These are phyloP conservation scores for Aurelia coerulea DNA, from an alignment of 30 jellyfish, hydroid and myxozoan genomes.

Conservation along the genomic window DNA sequence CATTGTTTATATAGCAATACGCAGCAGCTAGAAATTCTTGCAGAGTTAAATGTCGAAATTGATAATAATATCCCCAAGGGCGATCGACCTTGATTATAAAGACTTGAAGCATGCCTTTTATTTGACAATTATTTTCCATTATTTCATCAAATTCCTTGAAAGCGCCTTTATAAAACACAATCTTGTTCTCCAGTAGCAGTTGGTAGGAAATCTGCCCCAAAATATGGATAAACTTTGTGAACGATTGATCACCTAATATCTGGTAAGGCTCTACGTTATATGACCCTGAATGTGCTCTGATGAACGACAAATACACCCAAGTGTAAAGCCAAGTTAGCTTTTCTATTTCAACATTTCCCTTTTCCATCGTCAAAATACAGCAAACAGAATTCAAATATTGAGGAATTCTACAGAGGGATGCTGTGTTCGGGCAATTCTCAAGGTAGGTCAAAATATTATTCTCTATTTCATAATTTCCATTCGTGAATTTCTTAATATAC, in stretches of 20 bases:
- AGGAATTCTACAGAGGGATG: neutral
- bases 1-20: neutral
- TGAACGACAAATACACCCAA: neutral
- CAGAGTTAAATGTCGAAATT: conserved; percentile 12
- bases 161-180: neutral
- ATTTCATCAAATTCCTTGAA: conserved; percentile 5
- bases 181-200: neutral
- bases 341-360: neutral
- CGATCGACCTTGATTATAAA: neutral
- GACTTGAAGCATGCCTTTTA: neutral
- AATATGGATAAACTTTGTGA: neutral
- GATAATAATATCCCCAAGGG: neutral
- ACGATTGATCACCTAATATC: neutral
- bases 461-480: neutral
- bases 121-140: neutral
- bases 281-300: neutral
- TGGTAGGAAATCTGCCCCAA: neutral
- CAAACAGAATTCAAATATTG: conserved; percentile 9
- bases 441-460: neutral
- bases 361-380: neutral
- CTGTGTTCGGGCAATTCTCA: neutral
- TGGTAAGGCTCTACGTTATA: too few species aligned
- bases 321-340: neutral
- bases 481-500: neutral
- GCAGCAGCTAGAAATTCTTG: conserved; percentile 14